Percentiles rank a stretch among this genome's conserved stretches.
These are phyloP conservation scores for Scaptomyza caliginosa DNA, from an alignment of 2,888 invertebrate species.

Conservation along the genomic window DNA sequence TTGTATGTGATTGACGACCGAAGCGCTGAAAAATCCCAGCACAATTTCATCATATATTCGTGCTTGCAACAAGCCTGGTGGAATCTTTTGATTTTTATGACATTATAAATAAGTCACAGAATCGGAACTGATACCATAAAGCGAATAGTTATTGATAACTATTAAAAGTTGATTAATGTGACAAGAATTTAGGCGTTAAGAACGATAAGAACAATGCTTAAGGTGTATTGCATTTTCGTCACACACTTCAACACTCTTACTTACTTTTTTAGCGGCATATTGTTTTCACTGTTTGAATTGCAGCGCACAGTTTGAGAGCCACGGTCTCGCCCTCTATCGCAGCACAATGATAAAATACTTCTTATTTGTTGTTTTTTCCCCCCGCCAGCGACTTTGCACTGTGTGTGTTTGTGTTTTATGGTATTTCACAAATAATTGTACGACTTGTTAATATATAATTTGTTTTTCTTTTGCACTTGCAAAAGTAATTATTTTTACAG, in stretches of 20 bases:
- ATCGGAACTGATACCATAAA: not conserved
- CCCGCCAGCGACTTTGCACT: slow-evolving; percentile 2
- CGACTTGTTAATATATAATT: too few species aligned
- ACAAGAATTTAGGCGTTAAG: too few species aligned
- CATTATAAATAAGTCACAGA: not conserved
- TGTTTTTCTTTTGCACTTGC: not conserved
- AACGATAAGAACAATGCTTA: too few species aligned
- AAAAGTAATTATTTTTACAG: not conserved
- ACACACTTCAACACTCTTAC: slow-evolving; percentile 16
- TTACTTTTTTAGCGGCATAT: slow-evolving; percentile 81
- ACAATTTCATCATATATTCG: slow-evolving; percentile 19
- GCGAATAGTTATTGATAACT: not conserved
- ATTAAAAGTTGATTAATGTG: not conserved
- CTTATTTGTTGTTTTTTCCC: slow-evolving; percentile 6
- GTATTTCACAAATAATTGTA: slow-evolving; percentile 9
- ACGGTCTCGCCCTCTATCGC: slow-evolving; percentile 6
- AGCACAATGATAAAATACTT: slow-evolving; percentile 20
- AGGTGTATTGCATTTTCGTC: too few species aligned
- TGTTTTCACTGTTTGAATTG: slow-evolving; percentile 40
- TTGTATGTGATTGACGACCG: slow-evolving; percentile 12
- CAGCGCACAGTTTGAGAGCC: slow-evolving; percentile 25
- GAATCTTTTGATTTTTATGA: not conserved
- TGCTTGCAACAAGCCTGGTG: not conserved
- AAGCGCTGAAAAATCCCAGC: slow-evolving; percentile 6
- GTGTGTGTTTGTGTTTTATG: not conserved